Evolutionary conservation across 2,888 invertebrate species (phyloP).

Genomic region (Oscheius myriophilus): DNA sequence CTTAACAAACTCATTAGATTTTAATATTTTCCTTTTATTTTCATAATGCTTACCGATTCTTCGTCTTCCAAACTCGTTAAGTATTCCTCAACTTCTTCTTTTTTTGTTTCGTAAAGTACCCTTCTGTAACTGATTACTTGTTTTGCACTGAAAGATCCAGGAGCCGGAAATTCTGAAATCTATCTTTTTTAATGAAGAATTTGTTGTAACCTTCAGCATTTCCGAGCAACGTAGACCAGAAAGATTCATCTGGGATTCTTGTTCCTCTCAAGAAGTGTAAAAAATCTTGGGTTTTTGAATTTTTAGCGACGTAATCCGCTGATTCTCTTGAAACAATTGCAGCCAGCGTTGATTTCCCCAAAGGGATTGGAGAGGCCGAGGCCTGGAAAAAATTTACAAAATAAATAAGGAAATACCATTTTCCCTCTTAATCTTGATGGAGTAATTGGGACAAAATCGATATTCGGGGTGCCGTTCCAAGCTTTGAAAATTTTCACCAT

Average conservation of each 20-base stretch:
- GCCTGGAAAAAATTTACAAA: slow-evolving; percentile 27
- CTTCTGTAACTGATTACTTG: too few species aligned
- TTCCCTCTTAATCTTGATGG: slow-evolving; percentile 23
- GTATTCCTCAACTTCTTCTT: too few species aligned
- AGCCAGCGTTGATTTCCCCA: slow-evolving; percentile 45
- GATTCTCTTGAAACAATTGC: slow-evolving; percentile 41
- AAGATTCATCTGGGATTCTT: slow-evolving; percentile 44
- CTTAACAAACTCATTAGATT: too few species aligned
- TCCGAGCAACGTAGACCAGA: slow-evolving; percentile 44
- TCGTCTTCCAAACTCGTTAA: too few species aligned
- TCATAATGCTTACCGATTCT: too few species aligned
- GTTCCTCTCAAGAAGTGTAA: slow-evolving; percentile 40
- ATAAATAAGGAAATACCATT: slow-evolving; percentile 23
- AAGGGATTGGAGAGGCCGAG: slow-evolving; percentile 32
- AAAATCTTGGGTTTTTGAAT: slow-evolving; percentile 29
- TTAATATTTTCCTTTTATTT: too few species aligned
- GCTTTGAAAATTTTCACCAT: slow-evolving; percentile 47
- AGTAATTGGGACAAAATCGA: slow-evolving; percentile 28
- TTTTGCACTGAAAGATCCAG: too few species aligned
- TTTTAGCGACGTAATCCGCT: slow-evolving; percentile 33
- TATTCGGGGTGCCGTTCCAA: slow-evolving; percentile 40
- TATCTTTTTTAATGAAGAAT: background rate
- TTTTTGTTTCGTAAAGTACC: too few species aligned
- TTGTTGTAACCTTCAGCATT: slow-evolving; percentile 24
- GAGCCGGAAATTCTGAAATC: too few species aligned